Evolutionary conservation across 2,113 vertebrate species (phyloP), one percentile per base, ranked within the genome.

Genomic region (Tringa solitaria): DNA sequence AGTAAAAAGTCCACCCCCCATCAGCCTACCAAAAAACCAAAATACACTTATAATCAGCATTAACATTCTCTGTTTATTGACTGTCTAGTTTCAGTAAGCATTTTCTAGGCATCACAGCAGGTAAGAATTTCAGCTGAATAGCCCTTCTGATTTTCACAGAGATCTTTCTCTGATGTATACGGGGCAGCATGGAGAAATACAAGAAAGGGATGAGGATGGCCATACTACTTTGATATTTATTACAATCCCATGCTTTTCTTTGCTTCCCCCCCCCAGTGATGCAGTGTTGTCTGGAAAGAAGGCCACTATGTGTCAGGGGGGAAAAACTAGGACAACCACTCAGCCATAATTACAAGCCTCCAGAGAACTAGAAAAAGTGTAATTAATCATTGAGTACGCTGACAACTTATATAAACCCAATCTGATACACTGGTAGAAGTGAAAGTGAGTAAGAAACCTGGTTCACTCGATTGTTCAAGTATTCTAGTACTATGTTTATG

Each of bases 281-380:
- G 33, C n/a, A 56, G 41, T 7, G 20, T 6, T 88, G 65, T 5
- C 30, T 32, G 39, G 35, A 45, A 60, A 63, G 53, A 32, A 64
- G 63, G 21, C 10, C 21, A 59, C 24, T 0, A 0, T 3, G 5
- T 7, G 26, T 8, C 50, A n/a, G 7, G 27, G 69, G 12, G 12
- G 8, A 30, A 76, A 59, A n/a, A 64, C 21, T 18, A 83, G 59
- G 50, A 87, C 35, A 61, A 79, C 46, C 43, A 26, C 28, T 75
- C 28, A 85, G 32, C 72, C 30, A 12, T 27, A n/a, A 21, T 14
- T 14, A 57, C 12, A 84, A 57, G 19, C 7, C 41, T 61, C 50
- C 33, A 32, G 32, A 69, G 37, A 81, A 56, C 10, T 24, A 12
- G 12, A 37, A 23, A 79, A 70, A 26, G 37, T 19, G 16, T 32